Evolutionary conservation across 2,113 vertebrate genomes (phyloP).

Genomic region (Sitta europaea): DNA sequence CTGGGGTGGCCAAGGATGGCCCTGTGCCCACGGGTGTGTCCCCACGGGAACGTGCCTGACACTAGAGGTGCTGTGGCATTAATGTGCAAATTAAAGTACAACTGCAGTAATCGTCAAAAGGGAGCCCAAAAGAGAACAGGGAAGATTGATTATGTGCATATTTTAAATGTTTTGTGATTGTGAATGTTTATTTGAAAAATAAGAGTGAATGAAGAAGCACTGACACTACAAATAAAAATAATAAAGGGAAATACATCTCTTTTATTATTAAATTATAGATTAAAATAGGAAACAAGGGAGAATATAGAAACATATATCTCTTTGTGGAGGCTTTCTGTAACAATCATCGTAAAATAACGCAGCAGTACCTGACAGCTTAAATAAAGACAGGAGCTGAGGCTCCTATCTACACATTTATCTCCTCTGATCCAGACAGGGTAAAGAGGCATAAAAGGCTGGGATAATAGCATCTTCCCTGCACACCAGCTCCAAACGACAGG

Average conservation of each 20-base stretch:
- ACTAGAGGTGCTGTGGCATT: neutral
- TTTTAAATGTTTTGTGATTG: conserved; percentile 54
- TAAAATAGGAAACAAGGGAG: conserved; percentile 37
- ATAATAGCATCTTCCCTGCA: conserved; percentile 47
- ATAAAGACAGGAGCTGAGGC: conserved; percentile 53
- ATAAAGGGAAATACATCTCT: conserved; percentile 52
- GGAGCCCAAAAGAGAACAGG: conserved; percentile 10
- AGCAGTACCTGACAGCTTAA: conserved; percentile 53
- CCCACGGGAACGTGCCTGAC: neutral
- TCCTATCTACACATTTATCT: conserved; percentile 59
- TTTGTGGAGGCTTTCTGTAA: conserved; percentile 49
- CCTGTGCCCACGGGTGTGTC: fast-evolving
- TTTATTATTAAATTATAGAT: conserved; percentile 67
- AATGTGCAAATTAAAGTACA: conserved; percentile 29
- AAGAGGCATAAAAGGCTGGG: conserved; percentile 54
- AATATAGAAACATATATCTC: conserved; percentile 45
- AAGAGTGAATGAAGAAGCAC: neutral
- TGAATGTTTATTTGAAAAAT: conserved; percentile 19
- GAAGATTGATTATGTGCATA: conserved; percentile 56
- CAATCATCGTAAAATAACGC: conserved; percentile 61
- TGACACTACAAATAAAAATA: conserved; percentile 46
- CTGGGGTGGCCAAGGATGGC: neutral
- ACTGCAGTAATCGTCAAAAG: conserved; percentile 10
- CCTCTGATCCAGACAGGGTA: conserved; percentile 52
- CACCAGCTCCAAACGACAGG: conserved; percentile 43